A percentile compares a stretch with the other conserved stretches of the same genome.
These are phyloP conservation scores for Elaphurus davidianus DNA, from an alignment of 2,113 vertebrate species.

Conservation along the genomic window DNA sequence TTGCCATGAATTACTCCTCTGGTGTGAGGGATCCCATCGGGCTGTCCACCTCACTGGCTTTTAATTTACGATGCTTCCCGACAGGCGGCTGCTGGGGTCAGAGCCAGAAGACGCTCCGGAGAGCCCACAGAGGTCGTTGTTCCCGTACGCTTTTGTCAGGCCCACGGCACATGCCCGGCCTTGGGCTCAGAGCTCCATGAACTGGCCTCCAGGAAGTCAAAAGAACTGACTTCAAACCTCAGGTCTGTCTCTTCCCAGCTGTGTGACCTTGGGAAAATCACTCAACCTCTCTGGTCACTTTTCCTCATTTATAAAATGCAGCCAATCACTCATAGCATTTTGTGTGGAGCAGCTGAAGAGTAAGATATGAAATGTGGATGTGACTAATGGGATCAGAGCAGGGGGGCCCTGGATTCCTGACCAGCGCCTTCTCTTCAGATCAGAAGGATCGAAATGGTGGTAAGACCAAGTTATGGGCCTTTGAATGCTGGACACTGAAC, in stretches of 20 bases:
- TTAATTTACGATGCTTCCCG: conserved; percentile 4
- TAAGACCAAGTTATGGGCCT: neutral
- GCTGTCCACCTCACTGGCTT: neutral
- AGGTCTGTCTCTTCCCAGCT: neutral
- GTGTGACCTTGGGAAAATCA: neutral
- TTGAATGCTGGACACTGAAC: neutral
- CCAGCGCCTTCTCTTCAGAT: too few species aligned
- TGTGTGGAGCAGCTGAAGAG: neutral
- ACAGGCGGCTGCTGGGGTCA: neutral
- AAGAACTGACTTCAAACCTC: neutral
- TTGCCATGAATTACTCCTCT: conserved; percentile 29
- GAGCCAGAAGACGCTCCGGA: too few species aligned
- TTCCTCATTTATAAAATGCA: neutral
- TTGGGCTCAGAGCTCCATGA: too few species aligned
- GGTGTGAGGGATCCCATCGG: neutral
- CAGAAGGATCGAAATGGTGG: neutral
- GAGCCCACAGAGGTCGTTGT: accelerated
- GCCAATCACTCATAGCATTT: neutral
- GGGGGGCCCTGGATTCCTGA: neutral
- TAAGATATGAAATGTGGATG: neutral
- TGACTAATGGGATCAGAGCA: accelerated
- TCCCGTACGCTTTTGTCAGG: too few species aligned
- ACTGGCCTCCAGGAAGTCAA: accelerated
- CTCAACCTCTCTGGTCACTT: neutral
- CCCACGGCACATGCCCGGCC: accelerated